phyloP scores from a whole-genome alignment of 2,113 vertebrate genomes.

The Sprattus sprattus region DNA sequence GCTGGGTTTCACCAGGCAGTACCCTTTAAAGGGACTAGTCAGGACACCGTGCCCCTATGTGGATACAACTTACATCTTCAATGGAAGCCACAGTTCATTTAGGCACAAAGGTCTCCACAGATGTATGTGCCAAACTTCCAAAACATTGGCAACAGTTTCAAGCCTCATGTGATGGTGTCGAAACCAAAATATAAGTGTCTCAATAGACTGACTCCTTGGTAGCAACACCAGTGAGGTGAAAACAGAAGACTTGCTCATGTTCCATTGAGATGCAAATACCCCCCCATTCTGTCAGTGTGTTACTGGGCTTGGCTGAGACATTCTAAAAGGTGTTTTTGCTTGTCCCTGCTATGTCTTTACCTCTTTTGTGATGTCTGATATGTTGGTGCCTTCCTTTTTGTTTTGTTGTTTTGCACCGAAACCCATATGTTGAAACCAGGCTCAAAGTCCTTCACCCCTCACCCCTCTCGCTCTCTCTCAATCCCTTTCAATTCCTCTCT shows the following conservation, averaged over 20 bases:
- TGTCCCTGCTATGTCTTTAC: not conserved
- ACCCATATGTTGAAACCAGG: not conserved
- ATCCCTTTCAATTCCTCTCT: slow-evolving; percentile 15
- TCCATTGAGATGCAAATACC: slow-evolving; percentile 48
- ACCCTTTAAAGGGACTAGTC: slow-evolving; percentile 10
- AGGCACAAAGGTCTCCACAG: not conserved
- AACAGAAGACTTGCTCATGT: not conserved
- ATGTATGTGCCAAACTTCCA: not conserved
- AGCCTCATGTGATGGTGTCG: not conserved
- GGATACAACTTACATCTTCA: slow-evolving; percentile 23
- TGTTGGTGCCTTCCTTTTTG: slow-evolving; percentile 4
- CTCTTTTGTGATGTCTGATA: not conserved
- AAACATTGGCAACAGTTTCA: not conserved
- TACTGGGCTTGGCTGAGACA: not conserved
- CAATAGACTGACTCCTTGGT: not conserved
- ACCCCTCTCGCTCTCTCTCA: not conserved
- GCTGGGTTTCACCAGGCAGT: not conserved
- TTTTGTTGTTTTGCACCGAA: not conserved
- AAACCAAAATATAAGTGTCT: not conserved
- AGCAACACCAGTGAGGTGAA: not conserved
- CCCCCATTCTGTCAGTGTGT: slow-evolving; percentile 11
- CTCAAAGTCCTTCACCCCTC: not conserved
- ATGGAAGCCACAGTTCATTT: not conserved
- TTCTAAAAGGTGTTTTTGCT: slow-evolving; percentile 8
- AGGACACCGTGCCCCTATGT: not conserved